Percentiles rank a stretch among this genome's conserved stretches.
Conservation (phyloP, 1,140 invertebrate genomes). For the Camponotus floridanus region DNA sequence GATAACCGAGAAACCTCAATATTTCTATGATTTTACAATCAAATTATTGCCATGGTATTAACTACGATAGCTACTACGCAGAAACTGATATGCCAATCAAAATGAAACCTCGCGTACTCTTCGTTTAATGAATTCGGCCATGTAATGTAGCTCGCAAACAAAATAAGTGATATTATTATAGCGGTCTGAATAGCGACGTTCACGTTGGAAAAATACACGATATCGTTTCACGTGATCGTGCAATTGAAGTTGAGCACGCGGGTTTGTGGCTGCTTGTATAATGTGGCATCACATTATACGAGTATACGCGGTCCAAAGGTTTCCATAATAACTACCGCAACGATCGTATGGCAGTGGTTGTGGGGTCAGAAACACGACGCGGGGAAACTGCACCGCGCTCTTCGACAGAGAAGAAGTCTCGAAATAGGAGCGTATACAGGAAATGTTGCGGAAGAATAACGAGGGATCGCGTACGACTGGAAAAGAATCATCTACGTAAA, state of each 20-base stretch:
- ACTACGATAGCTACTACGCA: not conserved
- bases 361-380: not conserved
- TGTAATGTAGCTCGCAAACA: slow-evolving; percentile 39
- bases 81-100: slow-evolving; percentile 56
- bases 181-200: slow-evolving; percentile 33
- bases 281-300: slow-evolving; percentile 60
- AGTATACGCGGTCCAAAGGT: slow-evolving; percentile 51
- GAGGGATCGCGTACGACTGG: not conserved
- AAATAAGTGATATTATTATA: slow-evolving; percentile 65
- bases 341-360: slow-evolving; percentile 14
- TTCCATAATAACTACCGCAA: slow-evolving; percentile 62
- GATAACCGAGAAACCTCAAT: slow-evolving; percentile 31
- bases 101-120: slow-evolving; percentile 30
- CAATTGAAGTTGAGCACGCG: slow-evolving; percentile 30
- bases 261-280: slow-evolving; percentile 58
- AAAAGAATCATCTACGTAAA: not conserved
- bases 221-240: slow-evolving; percentile 42
- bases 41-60: slow-evolving; percentile 25
- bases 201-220: slow-evolving; percentile 51
- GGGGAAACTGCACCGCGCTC: slow-evolving; percentile 4
- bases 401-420: slow-evolving; percentile 3
- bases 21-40: slow-evolving; percentile 9
- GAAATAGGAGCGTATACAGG: slow-evolving; percentile 46
- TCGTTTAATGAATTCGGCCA: slow-evolving; percentile 47
- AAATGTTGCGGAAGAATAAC: slow-evolving; percentile 29